These are phyloP conservation scores for Apodemia zela DNA, from an alignment of 2,888 invertebrate species.

Conservation along the genomic window DNA sequence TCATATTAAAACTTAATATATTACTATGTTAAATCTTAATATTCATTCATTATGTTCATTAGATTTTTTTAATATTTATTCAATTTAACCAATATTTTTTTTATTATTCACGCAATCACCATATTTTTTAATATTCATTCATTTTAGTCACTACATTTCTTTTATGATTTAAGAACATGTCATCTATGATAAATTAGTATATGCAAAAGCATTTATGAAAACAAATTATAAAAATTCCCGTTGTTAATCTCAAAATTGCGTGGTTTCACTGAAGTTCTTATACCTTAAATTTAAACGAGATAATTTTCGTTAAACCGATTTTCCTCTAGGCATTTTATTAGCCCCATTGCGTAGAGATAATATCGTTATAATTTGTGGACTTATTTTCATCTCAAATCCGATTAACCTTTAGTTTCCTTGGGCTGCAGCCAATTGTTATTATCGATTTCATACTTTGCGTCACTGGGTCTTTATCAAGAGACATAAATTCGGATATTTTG, in stretches of 20 bases:
- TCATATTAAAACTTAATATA: too few relatives aligned
- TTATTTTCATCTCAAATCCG: conserved; percentile 46
- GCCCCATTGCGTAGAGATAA: conserved; percentile 38
- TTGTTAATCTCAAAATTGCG: background rate
- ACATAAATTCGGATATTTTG: conserved; percentile 23
- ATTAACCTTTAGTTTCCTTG: conserved; percentile 47
- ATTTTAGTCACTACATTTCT: too few relatives aligned
- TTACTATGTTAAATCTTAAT: too few relatives aligned
- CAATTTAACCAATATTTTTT: too few relatives aligned
- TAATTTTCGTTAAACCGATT: conserved; percentile 20
- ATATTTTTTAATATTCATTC: too few relatives aligned
- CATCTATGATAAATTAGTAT: too few relatives aligned
- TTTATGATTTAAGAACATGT: too few relatives aligned
- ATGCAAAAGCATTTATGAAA: too few relatives aligned
- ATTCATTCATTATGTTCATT: too few relatives aligned
- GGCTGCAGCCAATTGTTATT: conserved; percentile 38
- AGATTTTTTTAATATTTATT: too few relatives aligned
- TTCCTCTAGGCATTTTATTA: conserved; percentile 19
- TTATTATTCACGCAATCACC: too few relatives aligned
- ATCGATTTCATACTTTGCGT: conserved; percentile 40
- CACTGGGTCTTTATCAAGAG: conserved; percentile 22
- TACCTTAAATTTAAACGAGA: conserved; percentile 12
- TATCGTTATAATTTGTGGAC: conserved; percentile 57
- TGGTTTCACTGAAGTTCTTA: conserved; percentile 4
- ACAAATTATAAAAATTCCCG: too few relatives aligned